A percentile compares a stretch with the other conserved stretches of the same genome.
Evolutionary conservation across 1,140 invertebrate species (phyloP).

Genomic region (Uloborus diversus): DNA sequence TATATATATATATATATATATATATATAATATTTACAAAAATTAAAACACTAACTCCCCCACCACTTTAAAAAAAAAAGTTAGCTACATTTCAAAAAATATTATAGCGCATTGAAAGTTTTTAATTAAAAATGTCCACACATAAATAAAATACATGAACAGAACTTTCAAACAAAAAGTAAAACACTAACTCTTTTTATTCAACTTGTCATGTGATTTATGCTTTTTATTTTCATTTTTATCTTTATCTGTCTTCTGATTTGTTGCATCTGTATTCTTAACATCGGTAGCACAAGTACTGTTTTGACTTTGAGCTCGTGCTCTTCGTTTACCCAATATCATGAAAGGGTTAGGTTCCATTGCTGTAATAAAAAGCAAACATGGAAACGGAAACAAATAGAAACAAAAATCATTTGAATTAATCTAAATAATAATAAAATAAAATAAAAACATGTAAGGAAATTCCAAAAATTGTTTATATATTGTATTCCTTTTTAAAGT

Average conservation of each 20-base stretch:
- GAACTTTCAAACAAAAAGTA: background rate
- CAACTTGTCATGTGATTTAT: conserved; percentile 20
- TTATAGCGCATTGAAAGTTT: background rate
- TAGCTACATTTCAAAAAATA: background rate
- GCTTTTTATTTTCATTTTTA: conserved; percentile 37
- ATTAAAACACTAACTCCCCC: no score
- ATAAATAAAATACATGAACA: background rate
- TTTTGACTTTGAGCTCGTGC: conserved; percentile 45
- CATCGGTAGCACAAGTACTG: conserved; percentile 1
- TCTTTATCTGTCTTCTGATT: conserved; percentile 25
- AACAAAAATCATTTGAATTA: background rate
- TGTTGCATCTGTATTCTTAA: conserved; percentile 19
- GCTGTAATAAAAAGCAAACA: conserved; percentile 9
- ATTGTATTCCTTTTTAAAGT: no score
- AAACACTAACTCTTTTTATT: conserved; percentile 38
- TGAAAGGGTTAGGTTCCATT: conserved; percentile 53
- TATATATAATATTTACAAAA: background rate
- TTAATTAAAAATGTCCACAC: background rate
- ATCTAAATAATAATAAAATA: background rate
- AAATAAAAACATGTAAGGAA: background rate
- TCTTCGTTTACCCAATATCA: conserved; percentile 52
- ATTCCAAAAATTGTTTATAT: background rate
- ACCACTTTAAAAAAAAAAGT: background rate
- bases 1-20: background rate
- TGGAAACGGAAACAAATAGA: background rate